Evolutionary conservation across 1,140 invertebrate species (phyloP).

Genomic region (Drosophila subpulchrella): DNA sequence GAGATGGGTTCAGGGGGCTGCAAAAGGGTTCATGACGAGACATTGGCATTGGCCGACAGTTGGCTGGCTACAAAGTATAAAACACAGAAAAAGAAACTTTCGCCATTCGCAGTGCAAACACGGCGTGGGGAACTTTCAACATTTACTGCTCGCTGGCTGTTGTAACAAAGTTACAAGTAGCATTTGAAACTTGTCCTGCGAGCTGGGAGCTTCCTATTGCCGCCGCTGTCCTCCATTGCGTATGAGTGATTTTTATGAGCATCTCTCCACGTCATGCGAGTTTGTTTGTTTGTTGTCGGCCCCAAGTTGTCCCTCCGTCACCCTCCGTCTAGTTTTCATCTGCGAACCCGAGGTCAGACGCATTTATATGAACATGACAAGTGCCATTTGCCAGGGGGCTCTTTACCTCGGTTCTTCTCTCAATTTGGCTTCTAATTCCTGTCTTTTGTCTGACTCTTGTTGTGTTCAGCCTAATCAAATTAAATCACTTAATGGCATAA

Average conservation of each 20-base stretch:
- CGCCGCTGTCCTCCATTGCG: slow-evolving; percentile 47
- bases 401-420: neutral
- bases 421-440: slow-evolving; percentile 11
- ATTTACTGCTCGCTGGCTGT: slow-evolving; percentile 52
- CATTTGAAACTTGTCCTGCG: slow-evolving; percentile 74
- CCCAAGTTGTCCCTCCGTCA: slow-evolving; percentile 6
- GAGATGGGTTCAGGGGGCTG: neutral
- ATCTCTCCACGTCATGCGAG: slow-evolving; percentile 36
- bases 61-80: slow-evolving; percentile 50
- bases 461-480: slow-evolving; percentile 52
- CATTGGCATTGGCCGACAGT: slow-evolving; percentile 50
- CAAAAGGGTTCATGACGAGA: slow-evolving; percentile 31
- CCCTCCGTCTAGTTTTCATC: neutral
- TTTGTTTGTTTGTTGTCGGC: slow-evolving; percentile 43
- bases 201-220: slow-evolving; percentile 40
- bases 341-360: slow-evolving; percentile 16
- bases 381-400: slow-evolving; percentile 37
- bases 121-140: slow-evolving; percentile 54
- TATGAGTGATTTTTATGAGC: slow-evolving; percentile 79
- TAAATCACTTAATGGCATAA: slow-evolving; percentile 54
- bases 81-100: slow-evolving; percentile 52
- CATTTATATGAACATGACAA: slow-evolving; percentile 56
- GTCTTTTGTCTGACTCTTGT: slow-evolving; percentile 24
- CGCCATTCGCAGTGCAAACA: slow-evolving; percentile 52
- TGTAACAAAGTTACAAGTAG: slow-evolving; percentile 78